phyloP scores from a whole-genome alignment of 2,888 invertebrate species.

The Cosmia trapezina region DNA sequence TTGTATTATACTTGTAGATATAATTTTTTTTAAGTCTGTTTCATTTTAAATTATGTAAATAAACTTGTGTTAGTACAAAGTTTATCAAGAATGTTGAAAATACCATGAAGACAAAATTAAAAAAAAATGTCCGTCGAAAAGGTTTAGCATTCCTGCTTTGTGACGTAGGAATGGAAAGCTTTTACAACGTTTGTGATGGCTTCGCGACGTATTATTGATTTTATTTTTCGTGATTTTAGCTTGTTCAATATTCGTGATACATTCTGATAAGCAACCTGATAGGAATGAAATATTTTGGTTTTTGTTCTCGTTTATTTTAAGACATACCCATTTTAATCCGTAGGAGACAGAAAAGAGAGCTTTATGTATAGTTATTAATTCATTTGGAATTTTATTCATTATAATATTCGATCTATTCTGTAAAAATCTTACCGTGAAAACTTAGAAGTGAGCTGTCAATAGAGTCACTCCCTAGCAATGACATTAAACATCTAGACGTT shows the following conservation, averaged over 20 bases:
- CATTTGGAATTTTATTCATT: neutral
- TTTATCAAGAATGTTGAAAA: no score
- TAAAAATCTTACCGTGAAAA: no score
- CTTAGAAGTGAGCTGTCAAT: neutral
- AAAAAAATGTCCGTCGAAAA: neutral
- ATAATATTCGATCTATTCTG: neutral
- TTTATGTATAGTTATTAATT: neutral
- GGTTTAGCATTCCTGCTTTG: neutral
- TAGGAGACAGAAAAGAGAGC: neutral
- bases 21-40: no score
- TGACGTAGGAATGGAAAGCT: slow-evolving; percentile 13
- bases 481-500: no score
- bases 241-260: neutral
- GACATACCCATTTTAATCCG: neutral
- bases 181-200: slow-evolving; percentile 18
- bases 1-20: no score
- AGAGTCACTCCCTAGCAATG: no score
- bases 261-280: neutral
- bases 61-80: no score
- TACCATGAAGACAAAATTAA: neutral
- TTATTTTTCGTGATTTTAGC: slow-evolving; percentile 15
- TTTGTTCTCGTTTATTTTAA: slow-evolving; percentile 12
- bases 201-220: slow-evolving; percentile 34
- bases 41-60: no score
- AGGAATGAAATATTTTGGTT: slow-evolving; percentile 6